phyloP scores from a whole-genome alignment of 1,140 invertebrate species.

The Cecropterus lyciades region DNA sequence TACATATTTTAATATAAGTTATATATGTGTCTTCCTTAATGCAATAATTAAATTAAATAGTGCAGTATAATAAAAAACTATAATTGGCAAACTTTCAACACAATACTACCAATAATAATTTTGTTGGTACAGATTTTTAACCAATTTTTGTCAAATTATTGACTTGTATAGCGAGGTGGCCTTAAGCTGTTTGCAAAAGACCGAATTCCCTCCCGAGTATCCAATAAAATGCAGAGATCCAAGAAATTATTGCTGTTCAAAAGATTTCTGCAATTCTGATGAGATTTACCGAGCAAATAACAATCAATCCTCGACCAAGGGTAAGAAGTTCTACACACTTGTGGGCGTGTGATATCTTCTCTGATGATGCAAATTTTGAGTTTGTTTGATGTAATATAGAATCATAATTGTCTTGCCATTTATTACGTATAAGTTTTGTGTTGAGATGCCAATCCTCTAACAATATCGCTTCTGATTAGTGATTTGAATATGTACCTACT shows the following conservation, averaged over 20 bases:
- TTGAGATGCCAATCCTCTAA: slow-evolving; percentile 81
- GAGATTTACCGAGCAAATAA: slow-evolving; percentile 62
- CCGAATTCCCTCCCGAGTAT: slow-evolving; percentile 67
- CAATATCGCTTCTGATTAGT: slow-evolving; percentile 74
- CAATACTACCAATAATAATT: slow-evolving; percentile 53
- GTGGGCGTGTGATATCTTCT: slow-evolving; percentile 67
- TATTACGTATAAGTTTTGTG: slow-evolving; percentile 78
- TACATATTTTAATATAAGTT: slow-evolving; percentile 58
- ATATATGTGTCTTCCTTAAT: slow-evolving; percentile 6
- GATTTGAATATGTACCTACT: slow-evolving; percentile 78
- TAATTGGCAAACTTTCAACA: slow-evolving; percentile 69
- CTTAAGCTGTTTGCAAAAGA: slow-evolving; percentile 71
- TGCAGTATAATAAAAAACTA: slow-evolving; percentile 30
- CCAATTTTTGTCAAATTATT: slow-evolving; percentile 66
- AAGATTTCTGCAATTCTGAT: slow-evolving; percentile 76
- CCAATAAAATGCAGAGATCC: slow-evolving; percentile 67
- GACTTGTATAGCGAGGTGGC: slow-evolving; percentile 70
- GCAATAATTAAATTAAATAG: slow-evolving; percentile 15
- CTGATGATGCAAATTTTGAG: slow-evolving; percentile 71
- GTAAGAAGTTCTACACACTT: slow-evolving; percentile 74
- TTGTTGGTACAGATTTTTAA: slow-evolving; percentile 57
- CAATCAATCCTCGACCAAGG: slow-evolving; percentile 58
- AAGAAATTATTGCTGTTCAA: slow-evolving; percentile 74
- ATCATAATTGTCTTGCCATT: slow-evolving; percentile 74
- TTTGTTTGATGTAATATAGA: slow-evolving; percentile 81